These are phyloP conservation scores for Rhinolophus sinicus DNA, from an alignment of 2,113 vertebrate species.

Conservation along the genomic window DNA sequence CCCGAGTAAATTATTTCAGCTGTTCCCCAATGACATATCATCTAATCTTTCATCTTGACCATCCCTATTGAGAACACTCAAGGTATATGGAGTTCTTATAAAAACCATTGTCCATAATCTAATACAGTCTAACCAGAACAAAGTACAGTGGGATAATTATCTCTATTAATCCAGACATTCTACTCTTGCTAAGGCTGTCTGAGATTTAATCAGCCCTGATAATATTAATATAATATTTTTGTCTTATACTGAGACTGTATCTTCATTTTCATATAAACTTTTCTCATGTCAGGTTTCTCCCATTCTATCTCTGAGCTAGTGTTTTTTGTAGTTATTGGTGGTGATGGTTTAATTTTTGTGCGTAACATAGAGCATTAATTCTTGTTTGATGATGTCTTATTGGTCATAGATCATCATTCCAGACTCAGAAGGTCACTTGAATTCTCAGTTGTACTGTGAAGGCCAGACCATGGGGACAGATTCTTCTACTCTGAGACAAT, in stretches of 20 bases:
- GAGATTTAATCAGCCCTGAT: neutral
- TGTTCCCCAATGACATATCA: neutral
- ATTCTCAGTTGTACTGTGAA: neutral
- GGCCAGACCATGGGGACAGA: neutral
- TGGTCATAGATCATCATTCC: neutral
- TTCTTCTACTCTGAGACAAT: neutral
- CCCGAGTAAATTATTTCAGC: neutral
- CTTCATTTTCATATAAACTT: conserved; percentile 35
- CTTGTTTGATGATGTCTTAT: neutral
- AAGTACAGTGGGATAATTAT: neutral
- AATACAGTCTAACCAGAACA: neutral
- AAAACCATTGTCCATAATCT: neutral
- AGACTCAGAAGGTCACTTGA: neutral
- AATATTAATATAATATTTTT: neutral
- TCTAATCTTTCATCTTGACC: neutral
- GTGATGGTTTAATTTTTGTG: neutral
- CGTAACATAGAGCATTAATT: neutral
- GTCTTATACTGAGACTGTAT: neutral
- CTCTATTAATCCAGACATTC: neutral
- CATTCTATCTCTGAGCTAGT: neutral
- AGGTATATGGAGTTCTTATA: neutral
- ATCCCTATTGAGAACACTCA: neutral
- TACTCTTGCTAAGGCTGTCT: neutral
- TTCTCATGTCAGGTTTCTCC: neutral
- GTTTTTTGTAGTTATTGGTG: neutral